phyloP scores from a whole-genome alignment of 53 echinoderm and acorn worm genomes.

The Temnopleurus reevesii region DNA sequence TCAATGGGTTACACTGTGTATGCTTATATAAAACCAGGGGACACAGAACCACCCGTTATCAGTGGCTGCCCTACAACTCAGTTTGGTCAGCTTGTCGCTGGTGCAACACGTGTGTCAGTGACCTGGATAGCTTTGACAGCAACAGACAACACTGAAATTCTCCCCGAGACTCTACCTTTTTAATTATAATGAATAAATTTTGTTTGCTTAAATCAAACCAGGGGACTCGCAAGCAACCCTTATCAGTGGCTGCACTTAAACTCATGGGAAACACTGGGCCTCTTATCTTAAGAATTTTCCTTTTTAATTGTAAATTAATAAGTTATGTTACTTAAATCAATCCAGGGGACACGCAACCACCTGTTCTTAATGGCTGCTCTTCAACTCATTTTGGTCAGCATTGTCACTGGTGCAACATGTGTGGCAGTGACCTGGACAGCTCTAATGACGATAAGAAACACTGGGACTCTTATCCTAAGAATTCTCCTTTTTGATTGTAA shows the following conservation, averaged over 20 bases:
- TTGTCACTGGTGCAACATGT: background rate
- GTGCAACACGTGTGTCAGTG: background rate
- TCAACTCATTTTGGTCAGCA: slow-evolving; percentile 8
- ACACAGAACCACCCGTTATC: slow-evolving; percentile 64
- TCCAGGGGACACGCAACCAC: slow-evolving; percentile 50
- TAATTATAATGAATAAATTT: background rate
- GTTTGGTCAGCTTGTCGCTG: slow-evolving; percentile 16
- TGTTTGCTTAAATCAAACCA: background rate
- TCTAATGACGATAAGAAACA: too few species aligned
- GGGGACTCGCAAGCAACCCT: slow-evolving; percentile 35
- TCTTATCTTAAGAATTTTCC: background rate
- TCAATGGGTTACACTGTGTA: too few species aligned
- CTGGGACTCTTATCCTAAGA: too few species aligned
- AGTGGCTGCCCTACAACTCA: slow-evolving; percentile 59
- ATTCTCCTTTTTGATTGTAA: background rate
- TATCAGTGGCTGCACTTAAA: slow-evolving; percentile 62
- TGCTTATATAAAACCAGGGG: background rate
- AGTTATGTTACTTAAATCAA: too few species aligned
- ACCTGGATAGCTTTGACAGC: too few species aligned
- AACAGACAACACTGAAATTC: too few species aligned
- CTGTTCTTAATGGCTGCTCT: slow-evolving; percentile 68
- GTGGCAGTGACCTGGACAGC: background rate
- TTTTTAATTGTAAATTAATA: background rate
- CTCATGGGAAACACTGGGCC: background rate
- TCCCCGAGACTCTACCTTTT: background rate